These are phyloP conservation scores for Castor canadensis DNA, from an alignment of 2,113 vertebrate species.

Conservation along the genomic window DNA sequence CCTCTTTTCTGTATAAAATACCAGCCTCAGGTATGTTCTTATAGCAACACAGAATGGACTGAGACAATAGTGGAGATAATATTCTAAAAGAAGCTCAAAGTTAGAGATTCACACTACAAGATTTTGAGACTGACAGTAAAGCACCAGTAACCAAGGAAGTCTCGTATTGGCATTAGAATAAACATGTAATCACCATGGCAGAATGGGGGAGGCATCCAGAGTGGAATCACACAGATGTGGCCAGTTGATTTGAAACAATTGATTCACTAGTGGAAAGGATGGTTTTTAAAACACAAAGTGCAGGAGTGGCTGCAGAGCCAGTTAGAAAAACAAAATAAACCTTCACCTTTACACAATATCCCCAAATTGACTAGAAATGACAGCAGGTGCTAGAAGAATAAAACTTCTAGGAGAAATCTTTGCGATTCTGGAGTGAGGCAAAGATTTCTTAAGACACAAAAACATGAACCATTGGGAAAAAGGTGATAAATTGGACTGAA, in stretches of 20 bases:
- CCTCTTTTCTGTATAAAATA: not conserved
- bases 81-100: conserved; percentile 7
- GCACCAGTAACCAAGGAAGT: not conserved
- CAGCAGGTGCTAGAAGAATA: not conserved
- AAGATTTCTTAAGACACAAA: not conserved
- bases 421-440: not conserved
- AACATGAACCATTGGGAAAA: not conserved
- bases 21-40: not conserved
- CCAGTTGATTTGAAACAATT: not conserved
- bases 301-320: not conserved
- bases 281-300: not conserved
- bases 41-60: not conserved
- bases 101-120: not conserved
- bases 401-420: conserved; percentile 42
- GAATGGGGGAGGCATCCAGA: not conserved
- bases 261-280: not conserved
- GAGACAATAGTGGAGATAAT: not conserved
- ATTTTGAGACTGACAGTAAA: conserved; percentile 42
- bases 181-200: not conserved
- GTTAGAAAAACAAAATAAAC: not conserved
- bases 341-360: not conserved
- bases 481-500: not conserved
- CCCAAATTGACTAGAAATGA: not conserved
- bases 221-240: not conserved
- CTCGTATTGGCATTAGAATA: not conserved